Base-by-base conservation (phyloP, 1,140 invertebrate species). In the Triops longicaudatus region DNA sequence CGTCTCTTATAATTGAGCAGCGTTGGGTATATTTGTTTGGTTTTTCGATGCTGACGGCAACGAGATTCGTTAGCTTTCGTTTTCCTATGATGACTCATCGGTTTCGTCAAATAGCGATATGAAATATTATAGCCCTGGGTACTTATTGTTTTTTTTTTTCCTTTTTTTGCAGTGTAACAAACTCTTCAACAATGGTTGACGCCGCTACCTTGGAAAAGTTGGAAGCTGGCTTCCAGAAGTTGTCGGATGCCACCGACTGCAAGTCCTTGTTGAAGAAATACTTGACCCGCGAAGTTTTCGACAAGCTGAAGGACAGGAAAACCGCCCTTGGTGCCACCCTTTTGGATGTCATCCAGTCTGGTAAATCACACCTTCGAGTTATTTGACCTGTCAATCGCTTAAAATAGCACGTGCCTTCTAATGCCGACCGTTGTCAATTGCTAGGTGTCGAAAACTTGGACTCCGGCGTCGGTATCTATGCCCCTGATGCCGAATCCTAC, bases 181-280 rank as follows among this genome's bases (percentile, higher is more conserved):
- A 63, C 22, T 63, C 50, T 63, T 37, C 28, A 37, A 89, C 87
- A 82, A 94, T 94, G 92, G 92, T 94, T 86, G 93, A 95, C 86
- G 90, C 92, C 81, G 92, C 90, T 85, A 90, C 91, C 82, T 85
- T 94, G 83, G 92, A 95, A 83, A 96, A 96, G 87, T 86, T 97
- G 86, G 93, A 96, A 86, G 89, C 91, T 83, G 93, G 93, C 81
- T 96, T 90, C 87, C 89, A 91, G 88, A 97, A 96, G 86, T 87
- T 98, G 81, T 86, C 89, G 80, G 90, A 87, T 79, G 94, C 94
- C 77, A 83, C 80, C 73, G 92, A 96, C 85, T 96, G 94, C 84
- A 96, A 97, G 85, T 97, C 95, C 73, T 87, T 98, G 82, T 86
- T 98, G 87, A 98, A 97, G 88, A 98, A 98, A 85, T 92, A 95